Base-by-base conservation (phyloP, 2,113 vertebrate genomes). In the Cynocephalus volans region DNA sequence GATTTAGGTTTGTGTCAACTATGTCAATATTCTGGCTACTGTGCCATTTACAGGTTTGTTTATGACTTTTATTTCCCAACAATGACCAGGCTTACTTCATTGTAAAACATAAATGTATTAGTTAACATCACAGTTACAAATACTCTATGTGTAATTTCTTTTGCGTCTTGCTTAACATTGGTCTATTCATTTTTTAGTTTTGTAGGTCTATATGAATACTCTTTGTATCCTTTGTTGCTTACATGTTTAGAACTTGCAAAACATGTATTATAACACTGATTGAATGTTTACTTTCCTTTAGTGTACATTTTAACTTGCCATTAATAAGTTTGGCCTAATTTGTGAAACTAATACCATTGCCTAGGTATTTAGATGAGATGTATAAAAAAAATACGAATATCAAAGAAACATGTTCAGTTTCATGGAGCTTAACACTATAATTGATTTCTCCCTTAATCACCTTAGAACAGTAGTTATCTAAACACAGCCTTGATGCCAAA, bases 371-470 rank as follows among this genome's bases (percentile, higher is more conserved):
- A 79, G 18, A 50, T 65, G 11, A 90, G 3, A 84, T 52, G 1
- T n/a, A 19, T 15, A 83, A 56, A 2, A 2, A 41, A 79, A 80
- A 60, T 76, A 85, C 76, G 84, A 85, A 50, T 81, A 82, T 41
- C 8, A 81, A 64, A 88, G 15, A 60, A 82, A 67, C 54, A 10
- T 56, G 82, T 82, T 45, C 8, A 52, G 45, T 77, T 82, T 56
- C 17, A 64, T 88, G 6, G 60, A 95, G 3, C 2, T 45, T n/a
- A 41, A 65, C 70, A 2, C 23, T 85, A 24, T 72, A 54, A 54
- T 15, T 31, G 11, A 50, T 92, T 75, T 96, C 41, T 91, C 26
- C 9, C 7, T 81, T 70, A 91, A 76, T 85, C 5, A 70, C 33
- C 15, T 62, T 62, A 87, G 17, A 88, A 28, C 0, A 23, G 1